Base-by-base conservation (phyloP, 2,888 invertebrate genomes). In the Dynastes tityus region DNA sequence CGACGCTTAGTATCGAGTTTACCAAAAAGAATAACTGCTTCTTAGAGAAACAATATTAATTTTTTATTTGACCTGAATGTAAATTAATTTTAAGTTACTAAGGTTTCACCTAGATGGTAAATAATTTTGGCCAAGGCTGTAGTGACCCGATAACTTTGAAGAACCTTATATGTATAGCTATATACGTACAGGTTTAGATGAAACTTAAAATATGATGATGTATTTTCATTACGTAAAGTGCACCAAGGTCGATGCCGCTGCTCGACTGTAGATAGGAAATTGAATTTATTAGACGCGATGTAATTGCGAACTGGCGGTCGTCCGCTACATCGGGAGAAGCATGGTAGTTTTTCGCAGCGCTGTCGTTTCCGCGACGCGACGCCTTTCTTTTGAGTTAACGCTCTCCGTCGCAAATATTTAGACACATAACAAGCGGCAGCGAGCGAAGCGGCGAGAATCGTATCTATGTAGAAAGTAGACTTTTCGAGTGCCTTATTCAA, bases 141-240 rank as follows among this genome's bases (percentile, higher is more conserved):
- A 22, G 22, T 22, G 22, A 22, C 22, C 22, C 22, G 22, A 22
- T 22, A 22, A 22, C 22, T 22, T 22, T 22, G 22, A 22, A 22
- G 22, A 22, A 22, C 22, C 22, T 22, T 37, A 37, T 5, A 32
- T 32, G 32, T 32, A 37, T 45, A 45, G 1, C 1, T 45, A 8
- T 11, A 45, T 1, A 45, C 11, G 45, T 8, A 11, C 8, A 37
- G 53, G 55, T 22, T 58, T 58, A 16, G 55, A 58, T 58, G 55
- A 22, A 16, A 58, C 16, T 2, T 58, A 58, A 22, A 22, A 58
- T 22, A 58, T 9, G 55, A 58, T 58, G 22, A 58, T 58, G 55
- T 58, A 58, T 58, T 58, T 58, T 58, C 55, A 58, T 58, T 58
- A 58, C 55, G 55, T 58, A 58, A 58, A 58, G 55, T 58, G 55